These are phyloP conservation scores for Drosophila nigromelanica DNA, from an alignment of 1,140 invertebrate genomes.

Conservation along the genomic window DNA sequence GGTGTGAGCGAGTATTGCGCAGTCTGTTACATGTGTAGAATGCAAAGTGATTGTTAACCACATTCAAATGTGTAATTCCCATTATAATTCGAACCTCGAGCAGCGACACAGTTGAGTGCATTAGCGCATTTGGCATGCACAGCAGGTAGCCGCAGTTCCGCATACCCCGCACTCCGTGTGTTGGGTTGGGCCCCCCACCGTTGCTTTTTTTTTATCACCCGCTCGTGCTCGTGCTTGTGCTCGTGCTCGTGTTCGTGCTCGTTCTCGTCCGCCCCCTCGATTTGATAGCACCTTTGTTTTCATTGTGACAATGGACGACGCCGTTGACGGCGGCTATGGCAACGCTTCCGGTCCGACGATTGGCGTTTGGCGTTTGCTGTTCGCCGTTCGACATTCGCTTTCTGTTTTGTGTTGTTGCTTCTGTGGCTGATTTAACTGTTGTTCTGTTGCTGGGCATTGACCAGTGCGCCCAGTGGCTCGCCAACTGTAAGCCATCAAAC, in stretches of 20 bases:
- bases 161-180: conserved; percentile 3
- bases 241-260: not conserved
- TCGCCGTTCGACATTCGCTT: not conserved
- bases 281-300: conserved; percentile 29
- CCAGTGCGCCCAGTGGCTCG: conserved; percentile 38
- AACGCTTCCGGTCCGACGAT: conserved; percentile 62
- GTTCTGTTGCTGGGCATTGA: conserved; percentile 33
- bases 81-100: no score
- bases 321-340: conserved; percentile 46
- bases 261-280: not conserved
- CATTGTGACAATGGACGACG: conserved; percentile 9
- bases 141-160: conserved; percentile 44
- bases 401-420: conserved; percentile 14
- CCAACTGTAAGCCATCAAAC: conserved; percentile 17
- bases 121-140: conserved; percentile 57
- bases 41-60: no score
- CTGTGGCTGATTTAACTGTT: conserved; percentile 5
- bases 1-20: no score
- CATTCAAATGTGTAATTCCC: no score
- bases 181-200: not conserved
- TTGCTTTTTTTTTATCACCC: not conserved
- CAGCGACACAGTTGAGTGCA: conserved; percentile 32
- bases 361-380: not conserved
- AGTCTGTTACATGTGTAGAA: no score
- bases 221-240: not conserved